Evolutionary conservation across 2,797 vertebrate genomes (phyloP).

Genomic region (Dipus sagitta): DNA sequence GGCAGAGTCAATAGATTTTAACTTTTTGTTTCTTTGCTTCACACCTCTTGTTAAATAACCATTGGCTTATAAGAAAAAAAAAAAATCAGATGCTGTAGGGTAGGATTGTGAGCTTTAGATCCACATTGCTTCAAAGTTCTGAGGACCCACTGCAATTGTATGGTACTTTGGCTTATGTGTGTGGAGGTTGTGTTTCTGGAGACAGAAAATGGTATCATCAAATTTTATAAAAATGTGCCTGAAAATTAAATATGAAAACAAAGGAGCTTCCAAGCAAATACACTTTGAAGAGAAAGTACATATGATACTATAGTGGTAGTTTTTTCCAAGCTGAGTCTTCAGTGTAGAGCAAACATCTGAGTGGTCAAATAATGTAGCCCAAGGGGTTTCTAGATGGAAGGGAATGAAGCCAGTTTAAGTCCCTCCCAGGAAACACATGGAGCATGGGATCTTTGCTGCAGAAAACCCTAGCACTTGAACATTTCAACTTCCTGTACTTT

Average conservation of each 20-base stretch:
- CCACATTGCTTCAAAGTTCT: neutral
- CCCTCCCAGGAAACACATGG: fast-evolving
- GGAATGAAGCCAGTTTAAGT: neutral
- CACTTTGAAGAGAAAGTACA: neutral
- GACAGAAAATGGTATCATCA: neutral
- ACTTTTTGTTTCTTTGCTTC: neutral
- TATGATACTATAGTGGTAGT: neutral
- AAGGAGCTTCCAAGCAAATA: neutral
- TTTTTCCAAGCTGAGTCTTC: neutral
- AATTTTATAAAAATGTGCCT: neutral
- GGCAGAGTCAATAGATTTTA: fast-evolving
- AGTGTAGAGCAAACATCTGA: too few species aligned
- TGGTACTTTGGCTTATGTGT: fast-evolving
- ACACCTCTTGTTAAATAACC: neutral
- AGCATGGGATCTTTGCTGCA: fast-evolving
- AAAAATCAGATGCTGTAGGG: neutral
- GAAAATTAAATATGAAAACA: neutral
- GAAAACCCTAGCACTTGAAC: neutral
- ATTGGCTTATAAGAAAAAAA: neutral
- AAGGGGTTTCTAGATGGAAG: neutral
- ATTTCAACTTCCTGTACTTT: fast-evolving
- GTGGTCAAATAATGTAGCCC: neutral
- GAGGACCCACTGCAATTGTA: too few species aligned
- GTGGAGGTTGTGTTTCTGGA: neutral
- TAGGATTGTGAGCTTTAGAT: too few species aligned